Evolutionary conservation across 1,140 invertebrate species (phyloP).

Genomic region (Tetragnatha versicolor): DNA sequence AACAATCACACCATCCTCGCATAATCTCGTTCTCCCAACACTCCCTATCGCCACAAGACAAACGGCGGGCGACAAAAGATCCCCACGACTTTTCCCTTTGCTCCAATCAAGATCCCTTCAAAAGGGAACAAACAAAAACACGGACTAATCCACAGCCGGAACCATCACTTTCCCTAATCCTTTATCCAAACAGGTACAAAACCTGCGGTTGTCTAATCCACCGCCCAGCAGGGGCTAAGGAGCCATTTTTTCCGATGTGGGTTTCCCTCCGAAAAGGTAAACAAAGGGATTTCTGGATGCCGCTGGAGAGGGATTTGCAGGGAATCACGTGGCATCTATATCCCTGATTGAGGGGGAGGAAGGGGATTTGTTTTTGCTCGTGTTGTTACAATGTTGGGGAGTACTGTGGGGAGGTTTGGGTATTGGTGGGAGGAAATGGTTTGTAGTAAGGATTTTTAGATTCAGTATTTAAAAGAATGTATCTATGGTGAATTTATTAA

Average conservation of each 20-base stretch:
- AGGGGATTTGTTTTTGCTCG: too few relatives aligned
- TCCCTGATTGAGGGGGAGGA: background rate
- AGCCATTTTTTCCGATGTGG: background rate
- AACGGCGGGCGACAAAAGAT: background rate
- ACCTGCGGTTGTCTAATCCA: constrained; percentile 35
- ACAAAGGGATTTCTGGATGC: constrained; percentile 44
- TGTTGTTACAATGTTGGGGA: too few relatives aligned
- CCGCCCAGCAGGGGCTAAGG: background rate
- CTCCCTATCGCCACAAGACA: background rate
- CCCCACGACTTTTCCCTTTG: too few relatives aligned
- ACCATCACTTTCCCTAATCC: constrained; percentile 43
- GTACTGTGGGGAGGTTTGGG: too few relatives aligned
- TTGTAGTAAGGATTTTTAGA: too few relatives aligned
- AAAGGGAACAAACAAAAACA: constrained; percentile 14
- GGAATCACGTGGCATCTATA: background rate
- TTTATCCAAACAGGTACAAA: constrained; percentile 46
- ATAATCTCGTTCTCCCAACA: too few relatives aligned
- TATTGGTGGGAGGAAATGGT: too few relatives aligned
- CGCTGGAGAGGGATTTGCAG: constrained; percentile 6
- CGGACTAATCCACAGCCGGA: constrained; percentile 28
- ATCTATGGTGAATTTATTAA: too few relatives aligned
- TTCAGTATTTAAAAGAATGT: too few relatives aligned
- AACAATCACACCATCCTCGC: too few relatives aligned
- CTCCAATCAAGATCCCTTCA: background rate
- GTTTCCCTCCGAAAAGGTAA: constrained; percentile 27